Conservation (phyloP, 2,888 invertebrate genomes). For the Nomada flava region DNA sequence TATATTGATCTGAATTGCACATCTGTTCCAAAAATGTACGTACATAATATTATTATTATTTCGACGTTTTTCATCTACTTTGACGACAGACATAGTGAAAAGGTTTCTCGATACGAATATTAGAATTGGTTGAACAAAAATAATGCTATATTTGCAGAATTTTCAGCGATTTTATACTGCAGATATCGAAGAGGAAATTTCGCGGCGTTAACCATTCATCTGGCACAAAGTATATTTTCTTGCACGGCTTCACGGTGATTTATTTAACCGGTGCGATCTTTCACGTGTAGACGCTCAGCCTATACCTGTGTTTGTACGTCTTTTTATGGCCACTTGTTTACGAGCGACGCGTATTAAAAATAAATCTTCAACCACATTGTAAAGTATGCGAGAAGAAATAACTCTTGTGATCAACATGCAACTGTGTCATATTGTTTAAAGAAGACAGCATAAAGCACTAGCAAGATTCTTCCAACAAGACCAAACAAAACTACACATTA, state of each 20-base stretch:
- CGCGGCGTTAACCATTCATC: neutral
- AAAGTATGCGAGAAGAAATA: slow-evolving; percentile 21
- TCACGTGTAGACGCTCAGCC: slow-evolving; percentile 2
- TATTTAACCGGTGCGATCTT: slow-evolving; percentile 14
- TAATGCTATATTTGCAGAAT: too few species aligned
- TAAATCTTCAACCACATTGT: slow-evolving; percentile 39
- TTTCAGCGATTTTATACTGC: too few species aligned
- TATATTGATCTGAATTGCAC: too few species aligned
- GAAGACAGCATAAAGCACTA: slow-evolving; percentile 2
- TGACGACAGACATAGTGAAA: too few species aligned
- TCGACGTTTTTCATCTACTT: too few species aligned
- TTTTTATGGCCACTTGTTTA: slow-evolving; percentile 54
- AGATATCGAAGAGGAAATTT: too few species aligned
- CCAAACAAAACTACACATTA: neutral
- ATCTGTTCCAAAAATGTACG: too few species aligned
- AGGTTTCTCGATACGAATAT: too few species aligned
- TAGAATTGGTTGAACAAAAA: too few species aligned
- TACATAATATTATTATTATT: too few species aligned
- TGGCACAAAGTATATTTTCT: neutral
- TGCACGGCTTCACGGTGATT: neutral
- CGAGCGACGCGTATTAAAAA: slow-evolving; percentile 51
- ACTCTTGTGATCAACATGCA: slow-evolving; percentile 18
- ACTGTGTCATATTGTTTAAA: slow-evolving; percentile 42
- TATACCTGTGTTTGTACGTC: neutral
- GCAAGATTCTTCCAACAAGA: neutral